A percentile compares a stretch with the other conserved stretches of the same genome.
These are phyloP conservation scores for Cerceris ruficornis DNA, from an alignment of 2,888 invertebrate species.

Conservation along the genomic window DNA sequence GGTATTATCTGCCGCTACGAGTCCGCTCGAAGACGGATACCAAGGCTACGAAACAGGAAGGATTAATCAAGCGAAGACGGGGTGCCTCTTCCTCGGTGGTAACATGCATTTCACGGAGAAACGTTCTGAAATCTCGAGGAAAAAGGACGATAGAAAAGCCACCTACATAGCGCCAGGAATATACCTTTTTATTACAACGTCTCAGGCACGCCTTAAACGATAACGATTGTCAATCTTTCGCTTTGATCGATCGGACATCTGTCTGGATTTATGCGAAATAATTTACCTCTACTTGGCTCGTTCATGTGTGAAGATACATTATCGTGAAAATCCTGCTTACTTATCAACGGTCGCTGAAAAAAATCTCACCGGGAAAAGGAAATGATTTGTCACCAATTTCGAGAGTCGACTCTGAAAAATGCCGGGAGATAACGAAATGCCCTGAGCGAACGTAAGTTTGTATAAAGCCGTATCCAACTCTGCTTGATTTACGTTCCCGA, in stretches of 20 bases:
- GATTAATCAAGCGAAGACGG: conserved; percentile 60
- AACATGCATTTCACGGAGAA: conserved; percentile 31
- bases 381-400: not conserved
- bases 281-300: no score
- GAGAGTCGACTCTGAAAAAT: not conserved
- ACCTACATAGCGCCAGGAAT: not conserved
- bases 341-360: no score
- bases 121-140: not conserved
- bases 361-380: not conserved
- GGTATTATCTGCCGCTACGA: conserved; percentile 59
- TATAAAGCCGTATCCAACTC: conserved; percentile 34
- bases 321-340: no score
- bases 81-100: conserved; percentile 8
- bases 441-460: conserved; percentile 40
- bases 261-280: no score
- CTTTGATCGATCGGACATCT: no score
- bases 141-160: not conserved
- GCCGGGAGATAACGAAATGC: not conserved
- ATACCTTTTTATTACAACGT: no score
- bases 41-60: conserved; percentile 27
- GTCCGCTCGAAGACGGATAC: conserved; percentile 44
- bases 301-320: no score
- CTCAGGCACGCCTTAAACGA: no score
- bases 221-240: no score
- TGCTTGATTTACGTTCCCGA: conserved; percentile 50